A percentile compares a stretch with the other conserved stretches of the same genome.
Conservation (phyloP, 2,797 vertebrate genomes). For the Pyrrhura leucotis region DNA sequence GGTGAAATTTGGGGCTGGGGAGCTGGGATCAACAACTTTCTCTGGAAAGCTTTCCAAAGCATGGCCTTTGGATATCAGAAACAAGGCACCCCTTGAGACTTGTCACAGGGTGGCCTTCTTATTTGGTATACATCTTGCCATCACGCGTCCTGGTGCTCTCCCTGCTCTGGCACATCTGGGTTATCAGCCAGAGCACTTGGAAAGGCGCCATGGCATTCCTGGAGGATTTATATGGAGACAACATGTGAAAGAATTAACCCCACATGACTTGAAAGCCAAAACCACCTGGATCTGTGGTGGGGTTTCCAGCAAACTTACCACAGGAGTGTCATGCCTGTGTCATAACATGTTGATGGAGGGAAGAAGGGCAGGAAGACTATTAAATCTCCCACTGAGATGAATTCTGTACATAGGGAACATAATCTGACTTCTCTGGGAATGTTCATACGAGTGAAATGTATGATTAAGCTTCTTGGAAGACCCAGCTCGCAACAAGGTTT, state of each 20-base stretch:
- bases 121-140: not conserved
- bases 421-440: not conserved
- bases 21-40: not conserved
- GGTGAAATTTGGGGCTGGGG: not conserved
- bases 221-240: not conserved
- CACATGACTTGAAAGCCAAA: not conserved
- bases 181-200: not conserved
- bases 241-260: not conserved
- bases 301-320: not conserved
- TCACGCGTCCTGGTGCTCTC: fast-evolving
- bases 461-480: not conserved
- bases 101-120: not conserved
- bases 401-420: not conserved
- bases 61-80: not conserved
- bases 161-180: not conserved
- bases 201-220: not conserved
- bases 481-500: not conserved
- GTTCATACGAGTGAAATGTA: not conserved
- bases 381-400: not conserved
- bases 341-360: not conserved
- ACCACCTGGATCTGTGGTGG: not conserved
- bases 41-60: not conserved
- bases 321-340: not conserved
- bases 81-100: too few species aligned
- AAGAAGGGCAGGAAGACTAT: not conserved